Evolutionary conservation across 2,797 vertebrate species (phyloP), one percentile per base, ranked within the genome.

Genomic region (Fistularia tabacaria): DNA sequence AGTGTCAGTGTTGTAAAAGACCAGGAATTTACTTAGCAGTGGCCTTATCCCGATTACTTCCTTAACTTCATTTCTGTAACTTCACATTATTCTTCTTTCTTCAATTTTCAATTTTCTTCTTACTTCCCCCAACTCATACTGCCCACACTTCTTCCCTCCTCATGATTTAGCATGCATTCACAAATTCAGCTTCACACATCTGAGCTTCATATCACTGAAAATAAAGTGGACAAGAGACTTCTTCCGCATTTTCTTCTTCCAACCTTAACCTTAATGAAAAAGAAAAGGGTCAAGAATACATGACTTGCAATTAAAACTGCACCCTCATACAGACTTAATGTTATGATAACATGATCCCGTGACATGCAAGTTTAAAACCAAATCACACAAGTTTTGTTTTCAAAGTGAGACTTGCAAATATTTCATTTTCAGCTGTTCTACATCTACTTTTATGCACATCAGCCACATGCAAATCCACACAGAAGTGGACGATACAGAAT

Each of bases 221-320:
- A 45, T 96, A 97, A 93, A 98, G 85, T 25, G 25, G 25, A 25
- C 25, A 94, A 94, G 94, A 87, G 68, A 93, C 93, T 94, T 97
- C 96, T 95, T 97, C 94, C 90, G 93, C 92, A 93, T 94, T 97
- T 97, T 96, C 84, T 96, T 97, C 95, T 97, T 98, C 94, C 93
- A 93, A 93, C 89, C 94, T 96, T 94, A 97, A 97, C 95, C 96
- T 97, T 98, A 94, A 96, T 93, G 84, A 85, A 90, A 85, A 88
- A 90, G 85, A 89, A 88, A 88, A 96, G 94, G 93, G 94, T 97
- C 94, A 95, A 96, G 92, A 96, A 93, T 94, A 93, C 95, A 93
- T 93, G 77, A 86, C 84, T n/a, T 85, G 76, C 83, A 87, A 71
- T 86, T 77, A 80, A 74, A 86, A 83, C 51, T 50, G 66, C 74